These are phyloP conservation scores for Andrena marginata DNA, from an alignment of 2,888 invertebrate species.

Conservation along the genomic window DNA sequence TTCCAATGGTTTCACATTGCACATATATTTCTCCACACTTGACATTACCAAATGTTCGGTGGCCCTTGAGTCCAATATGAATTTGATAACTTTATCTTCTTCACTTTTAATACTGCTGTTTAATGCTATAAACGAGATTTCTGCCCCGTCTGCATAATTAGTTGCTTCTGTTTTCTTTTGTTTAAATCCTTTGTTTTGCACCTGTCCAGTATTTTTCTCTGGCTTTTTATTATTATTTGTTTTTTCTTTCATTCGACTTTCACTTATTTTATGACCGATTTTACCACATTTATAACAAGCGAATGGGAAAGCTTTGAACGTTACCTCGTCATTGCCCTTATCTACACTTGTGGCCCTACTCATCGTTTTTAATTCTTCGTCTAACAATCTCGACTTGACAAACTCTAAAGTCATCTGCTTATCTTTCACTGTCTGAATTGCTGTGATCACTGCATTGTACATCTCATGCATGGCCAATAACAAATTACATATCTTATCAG, in stretches of 20 bases:
- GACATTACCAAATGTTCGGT: background rate
- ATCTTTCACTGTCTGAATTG: background rate
- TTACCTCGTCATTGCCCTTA: background rate
- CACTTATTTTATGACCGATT: slow-evolving; percentile 1
- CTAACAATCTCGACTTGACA: slow-evolving; percentile 6
- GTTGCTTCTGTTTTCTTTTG: background rate
- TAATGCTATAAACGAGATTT: background rate
- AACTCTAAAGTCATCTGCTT: background rate
- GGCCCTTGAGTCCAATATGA: background rate
- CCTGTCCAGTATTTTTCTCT: background rate
- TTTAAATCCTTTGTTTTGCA: background rate
- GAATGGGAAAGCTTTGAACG: slow-evolving; percentile 1
- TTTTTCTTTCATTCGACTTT: background rate
- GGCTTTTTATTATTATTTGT: background rate
- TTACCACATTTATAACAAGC: background rate
- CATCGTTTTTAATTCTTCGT: slow-evolving; percentile 2
- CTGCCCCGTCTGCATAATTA: background rate
- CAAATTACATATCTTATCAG: slow-evolving; percentile 7
- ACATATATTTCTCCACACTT: background rate
- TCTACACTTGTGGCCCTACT: no score
- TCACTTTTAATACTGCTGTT: background rate
- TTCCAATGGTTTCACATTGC: background rate
- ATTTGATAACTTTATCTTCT: background rate
- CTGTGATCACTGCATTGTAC: background rate
- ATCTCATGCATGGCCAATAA: background rate